A percentile compares a stretch with the other conserved stretches of the same genome.
Conservation (phyloP, 2,797 vertebrate species). For the Phrynocephalus forsythii region DNA sequence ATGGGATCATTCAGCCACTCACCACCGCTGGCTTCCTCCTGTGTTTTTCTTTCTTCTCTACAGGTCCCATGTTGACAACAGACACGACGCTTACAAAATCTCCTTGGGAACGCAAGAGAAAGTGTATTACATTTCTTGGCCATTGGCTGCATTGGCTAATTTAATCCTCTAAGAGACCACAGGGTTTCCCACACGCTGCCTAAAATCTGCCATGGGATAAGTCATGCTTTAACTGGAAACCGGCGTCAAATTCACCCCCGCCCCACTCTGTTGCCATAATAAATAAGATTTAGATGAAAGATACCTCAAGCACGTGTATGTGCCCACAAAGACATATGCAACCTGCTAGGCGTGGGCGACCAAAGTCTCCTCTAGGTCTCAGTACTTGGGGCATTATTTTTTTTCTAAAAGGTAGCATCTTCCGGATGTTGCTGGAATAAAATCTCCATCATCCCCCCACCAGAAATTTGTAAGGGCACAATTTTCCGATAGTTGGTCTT, state of each 20-base stretch:
- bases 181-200: conserved; percentile 8
- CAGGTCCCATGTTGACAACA: conserved; percentile 28
- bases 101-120: conserved; percentile 1
- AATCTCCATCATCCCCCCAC: not conserved
- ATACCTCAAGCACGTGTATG: not conserved
- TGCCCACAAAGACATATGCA: no score
- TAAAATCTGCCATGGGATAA: conserved; percentile 12
- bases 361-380: not conserved
- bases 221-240: conserved; percentile 13
- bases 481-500: not conserved
- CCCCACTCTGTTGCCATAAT: not conserved
- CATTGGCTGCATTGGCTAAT: not conserved
- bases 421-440: not conserved
- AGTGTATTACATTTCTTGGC: conserved; percentile 32
- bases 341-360: no score
- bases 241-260: not conserved
- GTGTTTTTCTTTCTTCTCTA: conserved; percentile 22
- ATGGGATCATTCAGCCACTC: conserved; percentile 4
- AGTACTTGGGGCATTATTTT: not conserved
- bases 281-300: not conserved
- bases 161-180: conserved; percentile 18
- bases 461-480: not conserved
- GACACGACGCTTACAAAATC: conserved; percentile 25
- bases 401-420: not conserved
- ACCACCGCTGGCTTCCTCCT: conserved; percentile 4